Percentiles rank a stretch among this genome's conserved stretches.
These are phyloP conservation scores for Neolamprologus brichardi DNA, from an alignment of 2,113 vertebrate genomes.

Conservation along the genomic window DNA sequence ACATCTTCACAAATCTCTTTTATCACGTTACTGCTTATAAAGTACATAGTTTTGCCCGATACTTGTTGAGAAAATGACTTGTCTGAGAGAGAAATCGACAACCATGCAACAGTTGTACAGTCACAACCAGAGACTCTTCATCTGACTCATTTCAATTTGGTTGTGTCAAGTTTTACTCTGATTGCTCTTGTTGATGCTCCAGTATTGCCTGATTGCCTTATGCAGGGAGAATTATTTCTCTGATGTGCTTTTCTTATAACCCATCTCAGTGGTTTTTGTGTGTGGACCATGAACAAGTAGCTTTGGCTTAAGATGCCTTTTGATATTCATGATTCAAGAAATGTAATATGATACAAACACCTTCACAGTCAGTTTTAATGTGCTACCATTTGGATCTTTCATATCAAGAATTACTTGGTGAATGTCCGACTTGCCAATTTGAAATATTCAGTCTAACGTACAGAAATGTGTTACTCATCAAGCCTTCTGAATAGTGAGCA, in stretches of 20 bases:
- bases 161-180: slow-evolving; percentile 18
- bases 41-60: neutral
- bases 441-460: neutral
- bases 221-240: neutral
- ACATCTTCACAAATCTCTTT: slow-evolving; percentile 19
- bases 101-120: slow-evolving; percentile 16
- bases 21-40: slow-evolving; percentile 34
- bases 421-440: neutral
- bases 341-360: neutral
- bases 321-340: neutral
- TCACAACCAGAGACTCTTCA: neutral
- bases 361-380: neutral
- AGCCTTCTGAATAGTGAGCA: neutral
- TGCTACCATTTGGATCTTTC: neutral
- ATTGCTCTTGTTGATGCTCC: neutral
- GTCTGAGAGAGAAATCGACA: neutral
- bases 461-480: neutral
- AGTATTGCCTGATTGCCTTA: neutral
- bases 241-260: neutral
- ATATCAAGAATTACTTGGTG: neutral
- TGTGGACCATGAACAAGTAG: neutral
- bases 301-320: neutral
- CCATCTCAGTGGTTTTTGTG: neutral
- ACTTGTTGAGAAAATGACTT: neutral
- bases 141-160: neutral